Percentiles rank a stretch among this genome's conserved stretches.
Evolutionary conservation across 1,140 invertebrate species (phyloP).

Genomic region (Dufourea novaeangliae): DNA sequence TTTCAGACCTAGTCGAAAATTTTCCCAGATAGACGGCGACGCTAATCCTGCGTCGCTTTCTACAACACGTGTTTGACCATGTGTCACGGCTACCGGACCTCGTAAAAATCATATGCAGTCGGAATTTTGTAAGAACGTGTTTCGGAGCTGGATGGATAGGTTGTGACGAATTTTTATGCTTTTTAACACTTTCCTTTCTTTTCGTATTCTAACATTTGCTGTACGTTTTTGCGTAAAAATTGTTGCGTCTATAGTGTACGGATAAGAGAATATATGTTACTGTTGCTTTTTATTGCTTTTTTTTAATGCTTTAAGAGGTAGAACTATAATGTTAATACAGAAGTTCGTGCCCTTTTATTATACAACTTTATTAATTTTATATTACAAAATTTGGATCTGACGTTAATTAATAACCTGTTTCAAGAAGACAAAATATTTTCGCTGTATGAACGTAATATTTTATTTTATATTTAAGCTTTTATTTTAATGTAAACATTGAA

Average conservation of each 20-base stretch:
- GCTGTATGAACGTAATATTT: too few species aligned
- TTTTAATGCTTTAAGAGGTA: too few species aligned
- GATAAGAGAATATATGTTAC: not conserved
- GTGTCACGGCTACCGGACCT: slow-evolving; percentile 2
- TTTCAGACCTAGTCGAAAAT: not conserved
- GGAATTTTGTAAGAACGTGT: slow-evolving; percentile 11
- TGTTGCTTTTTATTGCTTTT: not conserved
- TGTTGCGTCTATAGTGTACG: not conserved
- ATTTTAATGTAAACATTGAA: too few species aligned
- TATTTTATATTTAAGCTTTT: too few species aligned
- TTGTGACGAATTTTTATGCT: not conserved
- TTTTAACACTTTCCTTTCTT: not conserved
- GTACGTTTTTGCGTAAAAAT: not conserved
- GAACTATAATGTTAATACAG: too few species aligned
- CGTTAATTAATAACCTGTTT: too few species aligned
- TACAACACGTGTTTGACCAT: slow-evolving; percentile 45
- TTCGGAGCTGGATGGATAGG: not conserved
- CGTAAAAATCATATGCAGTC: slow-evolving; percentile 3
- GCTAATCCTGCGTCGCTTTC: slow-evolving; percentile 28
- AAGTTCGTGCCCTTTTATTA: too few species aligned
- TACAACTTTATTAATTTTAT: too few species aligned
- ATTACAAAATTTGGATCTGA: too few species aligned
- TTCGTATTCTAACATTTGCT: not conserved
- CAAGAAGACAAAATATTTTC: too few species aligned
- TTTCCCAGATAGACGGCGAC: not conserved